A percentile compares a stretch with the other conserved stretches of the same genome.
These are phyloP conservation scores for Archivesica marissinica DNA, from an alignment of 1,140 invertebrate genomes.

Conservation along the genomic window DNA sequence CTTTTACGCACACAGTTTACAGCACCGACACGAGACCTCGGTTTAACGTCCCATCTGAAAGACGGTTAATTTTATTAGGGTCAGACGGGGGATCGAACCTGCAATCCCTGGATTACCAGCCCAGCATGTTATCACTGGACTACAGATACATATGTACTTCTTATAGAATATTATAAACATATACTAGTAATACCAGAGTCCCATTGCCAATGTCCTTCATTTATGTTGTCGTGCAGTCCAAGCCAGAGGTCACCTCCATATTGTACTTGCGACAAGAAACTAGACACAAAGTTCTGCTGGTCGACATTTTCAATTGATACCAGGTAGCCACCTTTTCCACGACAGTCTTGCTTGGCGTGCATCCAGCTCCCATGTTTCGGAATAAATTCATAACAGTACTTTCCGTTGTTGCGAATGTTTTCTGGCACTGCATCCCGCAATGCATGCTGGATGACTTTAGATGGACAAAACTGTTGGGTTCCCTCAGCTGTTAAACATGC, in stretches of 20 bases:
- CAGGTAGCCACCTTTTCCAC: conserved; percentile 7
- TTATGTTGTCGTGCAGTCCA: not conserved
- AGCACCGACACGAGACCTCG: not conserved
- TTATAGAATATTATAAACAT: not conserved
- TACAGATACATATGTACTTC: not conserved
- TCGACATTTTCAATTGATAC: not conserved
- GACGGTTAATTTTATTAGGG: not conserved
- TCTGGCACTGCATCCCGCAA: not conserved
- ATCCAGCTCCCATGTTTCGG: not conserved
- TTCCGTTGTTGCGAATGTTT: not conserved
- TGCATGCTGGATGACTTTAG: not conserved
- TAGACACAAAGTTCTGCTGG: not conserved
- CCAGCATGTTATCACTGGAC: too few relatives aligned
- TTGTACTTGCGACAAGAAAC: not conserved
- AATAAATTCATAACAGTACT: conserved; percentile 27
- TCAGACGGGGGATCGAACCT: too few relatives aligned
- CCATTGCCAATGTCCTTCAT: conserved; percentile 38
- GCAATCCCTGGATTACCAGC: not conserved
- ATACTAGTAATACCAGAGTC: conserved; percentile 1
- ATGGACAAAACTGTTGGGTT: not conserved
- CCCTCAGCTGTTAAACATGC: not conserved
- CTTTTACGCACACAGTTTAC: not conserved
- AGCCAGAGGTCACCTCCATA: not conserved
- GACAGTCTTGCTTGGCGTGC: conserved; percentile 21
- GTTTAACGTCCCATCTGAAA: not conserved